Evolutionary conservation across 2,797 vertebrate species (phyloP), one percentile per base, ranked within the genome.

Genomic region (Fringilla coelebs): DNA sequence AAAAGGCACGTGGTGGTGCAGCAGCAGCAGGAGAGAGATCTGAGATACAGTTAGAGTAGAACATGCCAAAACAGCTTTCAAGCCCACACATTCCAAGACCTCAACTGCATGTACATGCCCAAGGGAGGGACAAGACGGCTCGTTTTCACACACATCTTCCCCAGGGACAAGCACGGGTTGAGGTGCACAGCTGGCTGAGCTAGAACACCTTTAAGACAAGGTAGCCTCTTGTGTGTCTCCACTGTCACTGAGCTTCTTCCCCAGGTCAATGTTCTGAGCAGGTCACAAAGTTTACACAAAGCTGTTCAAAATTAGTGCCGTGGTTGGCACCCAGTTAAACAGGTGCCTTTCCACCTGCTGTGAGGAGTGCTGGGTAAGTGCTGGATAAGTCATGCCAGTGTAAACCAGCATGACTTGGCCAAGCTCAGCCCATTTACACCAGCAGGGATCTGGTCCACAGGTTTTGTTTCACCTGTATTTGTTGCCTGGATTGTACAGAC

Each of bases 31-130:
- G 62, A 93, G 55, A 90, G 89, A 81, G 88, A 91, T 76, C 58
- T 78, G 70, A 95, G 85, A 96, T 78, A 34, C 88, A 81, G 94
- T 92, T 86, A 96, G 94, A 77, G 71, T 67, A 94, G 76, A 93
- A 79, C 68, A 51, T 8, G 3, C 36, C 91, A 90, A 88, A 90
- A 79, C 51, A 91, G 71, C 85, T 93, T 94, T 67, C 88, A 90
- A 94, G n/a, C 65, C 75, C 74, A 79, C 65, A 72, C 43, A 51
- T 57, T 93, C 41, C 16, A 82, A 93, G 74, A 41, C 61, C 68
- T 88, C 68, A 79, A 66, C 65, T 74, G 93, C 79, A 75, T 51
- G 73, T 48, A 83, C 41, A n/a, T 38, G 28, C 49, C 84, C 75
- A 77, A 89, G 79, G 76, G 94, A 93, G 75, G 78, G 72, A 76